phyloP scores from a whole-genome alignment of 2,113 vertebrate species.

The Sakesphorus luctuosus region DNA sequence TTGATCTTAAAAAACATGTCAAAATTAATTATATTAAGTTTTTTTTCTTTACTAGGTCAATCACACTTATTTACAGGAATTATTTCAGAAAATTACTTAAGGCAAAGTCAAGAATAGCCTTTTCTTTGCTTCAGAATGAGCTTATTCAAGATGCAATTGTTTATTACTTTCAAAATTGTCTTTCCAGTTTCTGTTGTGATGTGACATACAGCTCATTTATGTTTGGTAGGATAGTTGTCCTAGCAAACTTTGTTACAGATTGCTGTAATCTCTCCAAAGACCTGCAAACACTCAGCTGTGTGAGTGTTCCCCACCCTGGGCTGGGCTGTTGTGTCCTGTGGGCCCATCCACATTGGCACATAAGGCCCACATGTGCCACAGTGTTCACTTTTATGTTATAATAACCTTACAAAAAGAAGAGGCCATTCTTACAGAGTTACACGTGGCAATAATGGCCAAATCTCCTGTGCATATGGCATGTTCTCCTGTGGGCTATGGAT shows the following conservation, averaged over 20 bases:
- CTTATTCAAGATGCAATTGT: slow-evolving; percentile 18
- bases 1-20: background rate
- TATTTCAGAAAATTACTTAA: slow-evolving; percentile 36
- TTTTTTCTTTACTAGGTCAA: background rate
- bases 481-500: no score
- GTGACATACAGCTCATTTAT: slow-evolving; percentile 2
- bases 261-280: background rate
- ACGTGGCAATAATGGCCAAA: no score
- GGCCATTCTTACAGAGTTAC: no score
- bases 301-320: background rate
- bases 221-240: background rate
- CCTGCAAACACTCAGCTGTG: background rate
- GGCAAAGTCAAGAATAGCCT: slow-evolving; percentile 44
- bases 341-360: background rate
- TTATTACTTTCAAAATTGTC: slow-evolving; percentile 29
- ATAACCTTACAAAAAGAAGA: no score
- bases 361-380: no score
- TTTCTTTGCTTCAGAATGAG: background rate
- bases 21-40: slow-evolving; percentile 15
- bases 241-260: background rate
- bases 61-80: slow-evolving; percentile 9
- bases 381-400: no score
- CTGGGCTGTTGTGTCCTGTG: background rate
- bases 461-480: no score
- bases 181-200: slow-evolving; percentile 29